Evolutionary conservation across 2,888 invertebrate species (phyloP).

Genomic region (Temnothorax ravouxi): DNA sequence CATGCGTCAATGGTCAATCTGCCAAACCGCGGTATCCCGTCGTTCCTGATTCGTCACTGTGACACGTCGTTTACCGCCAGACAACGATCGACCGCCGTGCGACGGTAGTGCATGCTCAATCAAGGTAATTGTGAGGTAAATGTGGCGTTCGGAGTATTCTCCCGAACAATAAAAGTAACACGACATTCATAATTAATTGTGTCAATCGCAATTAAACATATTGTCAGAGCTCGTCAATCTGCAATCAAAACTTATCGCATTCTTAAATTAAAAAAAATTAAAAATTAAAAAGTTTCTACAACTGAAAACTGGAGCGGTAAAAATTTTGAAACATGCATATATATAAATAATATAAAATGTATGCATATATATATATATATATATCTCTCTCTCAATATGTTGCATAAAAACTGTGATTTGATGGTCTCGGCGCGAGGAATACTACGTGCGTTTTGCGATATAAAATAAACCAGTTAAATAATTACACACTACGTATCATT

Average conservation of each 20-base stretch:
- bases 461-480: slow-evolving; percentile 12
- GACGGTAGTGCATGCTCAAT: slow-evolving; percentile 4
- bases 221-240: neutral
- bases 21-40: slow-evolving; percentile 19
- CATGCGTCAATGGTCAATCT: slow-evolving; percentile 23
- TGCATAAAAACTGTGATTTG: neutral
- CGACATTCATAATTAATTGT: neutral
- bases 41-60: slow-evolving; percentile 26
- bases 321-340: neutral
- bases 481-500: neutral
- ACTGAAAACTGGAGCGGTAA: neutral
- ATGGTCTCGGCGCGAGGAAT: neutral
- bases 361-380: too few relatives aligned
- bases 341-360: neutral
- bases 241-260: neutral
- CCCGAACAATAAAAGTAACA: neutral
- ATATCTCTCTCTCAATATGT: too few relatives aligned
- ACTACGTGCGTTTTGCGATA: neutral
- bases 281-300: neutral
- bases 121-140: slow-evolving; percentile 12
- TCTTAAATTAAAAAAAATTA: neutral
- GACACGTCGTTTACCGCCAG: slow-evolving; percentile 34
- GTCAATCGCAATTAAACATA: neutral
- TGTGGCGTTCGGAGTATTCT: neutral
- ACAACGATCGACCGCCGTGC: slow-evolving; percentile 20